phyloP scores from a whole-genome alignment of 2,797 vertebrate species.

The Lepilemur ruficaudatus region DNA sequence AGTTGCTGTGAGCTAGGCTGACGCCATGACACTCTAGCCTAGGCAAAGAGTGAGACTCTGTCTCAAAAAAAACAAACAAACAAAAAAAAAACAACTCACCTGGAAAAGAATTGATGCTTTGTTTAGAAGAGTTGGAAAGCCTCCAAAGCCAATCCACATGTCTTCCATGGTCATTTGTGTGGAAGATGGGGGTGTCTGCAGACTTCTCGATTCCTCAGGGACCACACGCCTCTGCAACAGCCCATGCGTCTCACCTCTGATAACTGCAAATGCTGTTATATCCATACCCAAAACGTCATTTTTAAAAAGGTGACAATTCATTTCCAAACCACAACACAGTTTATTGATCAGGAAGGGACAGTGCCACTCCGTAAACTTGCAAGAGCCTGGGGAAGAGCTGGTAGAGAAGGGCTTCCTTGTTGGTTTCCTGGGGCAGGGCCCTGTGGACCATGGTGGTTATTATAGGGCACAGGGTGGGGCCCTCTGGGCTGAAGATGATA shows the following conservation, averaged over 20 bases:
- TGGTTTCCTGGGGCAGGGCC: conserved; percentile 61
- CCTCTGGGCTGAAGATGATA: conserved; percentile 64
- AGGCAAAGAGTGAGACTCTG: no score
- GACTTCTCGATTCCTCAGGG: conserved; percentile 35
- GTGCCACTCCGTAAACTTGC: conserved; percentile 23
- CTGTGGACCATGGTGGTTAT: conserved; percentile 58
- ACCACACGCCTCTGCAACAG: not conserved
- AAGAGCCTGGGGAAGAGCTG: conserved; percentile 31
- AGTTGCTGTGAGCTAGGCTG: no score
- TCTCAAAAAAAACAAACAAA: no score
- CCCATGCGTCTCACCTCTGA: not conserved
- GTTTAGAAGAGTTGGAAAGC: conserved; percentile 46
- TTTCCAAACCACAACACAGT: conserved; percentile 8
- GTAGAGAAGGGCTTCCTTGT: conserved; percentile 56
- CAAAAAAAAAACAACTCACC: not conserved
- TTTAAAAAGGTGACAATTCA: conserved; percentile 1
- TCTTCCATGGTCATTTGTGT: not conserved
- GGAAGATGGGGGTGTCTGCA: not conserved
- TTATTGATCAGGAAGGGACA: conserved; percentile 49
- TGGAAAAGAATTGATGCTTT: not conserved
- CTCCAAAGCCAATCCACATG: conserved; percentile 44
- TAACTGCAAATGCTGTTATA: not conserved
- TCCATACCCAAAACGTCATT: not conserved
- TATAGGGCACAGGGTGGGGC: conserved; percentile 54
- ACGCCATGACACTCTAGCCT: no score